Conservation (phyloP, 2,797 vertebrate species). For the Cuculus canorus region DNA sequence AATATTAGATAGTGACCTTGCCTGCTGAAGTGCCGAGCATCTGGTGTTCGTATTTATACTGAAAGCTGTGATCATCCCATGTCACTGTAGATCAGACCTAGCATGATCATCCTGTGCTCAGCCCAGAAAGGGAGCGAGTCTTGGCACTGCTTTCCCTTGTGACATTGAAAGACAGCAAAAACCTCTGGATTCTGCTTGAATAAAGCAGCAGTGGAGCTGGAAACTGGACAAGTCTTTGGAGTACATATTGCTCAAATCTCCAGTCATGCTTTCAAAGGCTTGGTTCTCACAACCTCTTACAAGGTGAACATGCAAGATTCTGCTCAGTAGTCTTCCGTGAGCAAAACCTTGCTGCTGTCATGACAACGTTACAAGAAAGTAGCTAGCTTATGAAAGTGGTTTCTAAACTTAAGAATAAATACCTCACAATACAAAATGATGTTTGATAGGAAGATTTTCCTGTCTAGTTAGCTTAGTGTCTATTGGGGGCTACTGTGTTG, state of each 20-base stretch:
- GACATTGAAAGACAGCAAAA: not conserved
- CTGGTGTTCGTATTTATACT: not conserved
- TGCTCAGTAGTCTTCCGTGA: not conserved
- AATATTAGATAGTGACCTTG: conserved; percentile 39
- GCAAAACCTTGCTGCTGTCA: not conserved
- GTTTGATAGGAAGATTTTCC: not conserved
- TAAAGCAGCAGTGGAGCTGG: not conserved
- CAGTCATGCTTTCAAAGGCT: not conserved
- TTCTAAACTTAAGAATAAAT: conserved; percentile 12
- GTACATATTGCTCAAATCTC: not conserved
- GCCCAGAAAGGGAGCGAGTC: not conserved
- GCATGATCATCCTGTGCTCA: not conserved
- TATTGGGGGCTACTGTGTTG: not conserved
- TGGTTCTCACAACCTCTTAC: not conserved
- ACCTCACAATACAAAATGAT: not conserved
- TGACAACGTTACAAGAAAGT: not conserved
- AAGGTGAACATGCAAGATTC: not conserved
- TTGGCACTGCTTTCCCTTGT: not conserved
- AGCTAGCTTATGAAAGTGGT: not conserved
- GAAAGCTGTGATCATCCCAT: conserved; percentile 24
- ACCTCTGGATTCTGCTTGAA: not conserved
- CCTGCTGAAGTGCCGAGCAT: not conserved
- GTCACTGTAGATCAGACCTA: conserved; percentile 33
- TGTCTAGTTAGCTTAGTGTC: not conserved
- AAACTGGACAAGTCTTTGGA: not conserved